phyloP scores from a whole-genome alignment of 2,797 vertebrate genomes.

The Galaxias olidus region DNA sequence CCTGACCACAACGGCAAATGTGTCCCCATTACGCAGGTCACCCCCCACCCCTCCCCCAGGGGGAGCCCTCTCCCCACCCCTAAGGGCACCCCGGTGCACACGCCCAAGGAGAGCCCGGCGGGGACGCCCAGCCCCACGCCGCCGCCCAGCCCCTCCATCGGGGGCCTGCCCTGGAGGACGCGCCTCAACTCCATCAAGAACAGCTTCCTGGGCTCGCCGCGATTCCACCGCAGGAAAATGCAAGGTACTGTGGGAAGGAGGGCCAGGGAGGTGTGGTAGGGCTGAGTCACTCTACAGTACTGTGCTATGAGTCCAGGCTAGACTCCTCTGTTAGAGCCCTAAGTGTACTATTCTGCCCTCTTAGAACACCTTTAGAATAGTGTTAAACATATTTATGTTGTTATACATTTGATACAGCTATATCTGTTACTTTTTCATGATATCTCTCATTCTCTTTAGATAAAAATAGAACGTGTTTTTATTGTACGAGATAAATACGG shows the following conservation, averaged over 20 bases:
- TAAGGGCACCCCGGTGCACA: slow-evolving; percentile 97
- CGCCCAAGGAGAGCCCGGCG: slow-evolving; percentile 96
- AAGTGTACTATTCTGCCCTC: too few relatives aligned
- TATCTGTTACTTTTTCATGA: too few relatives aligned
- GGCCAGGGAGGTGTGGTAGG: neutral
- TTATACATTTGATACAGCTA: too few relatives aligned
- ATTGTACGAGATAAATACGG: too few relatives aligned
- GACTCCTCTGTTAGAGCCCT: too few relatives aligned
- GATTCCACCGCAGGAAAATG: slow-evolving; percentile 98
- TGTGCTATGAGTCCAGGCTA: too few relatives aligned
- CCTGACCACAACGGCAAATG: slow-evolving; percentile 92
- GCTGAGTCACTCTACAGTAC: too few relatives aligned
- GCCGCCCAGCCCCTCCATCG: slow-evolving; percentile 96
- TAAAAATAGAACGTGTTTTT: too few relatives aligned
- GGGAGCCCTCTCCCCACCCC: slow-evolving; percentile 97
- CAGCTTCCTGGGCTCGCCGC: slow-evolving; percentile 96
- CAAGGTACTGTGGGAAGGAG: slow-evolving; percentile 78
- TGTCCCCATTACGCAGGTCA: slow-evolving; percentile 98
- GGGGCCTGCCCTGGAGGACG: slow-evolving; percentile 96
- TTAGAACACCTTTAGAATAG: too few relatives aligned
- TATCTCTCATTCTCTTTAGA: too few relatives aligned
- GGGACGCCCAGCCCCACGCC: slow-evolving; percentile 96
- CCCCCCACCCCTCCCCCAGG: slow-evolving; percentile 95
- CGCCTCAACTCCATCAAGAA: slow-evolving; percentile 99
- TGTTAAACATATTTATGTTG: too few relatives aligned